Evolutionary conservation across 2,888 invertebrate species (phyloP).

Genomic region (Rotaria magnacalcarata): DNA sequence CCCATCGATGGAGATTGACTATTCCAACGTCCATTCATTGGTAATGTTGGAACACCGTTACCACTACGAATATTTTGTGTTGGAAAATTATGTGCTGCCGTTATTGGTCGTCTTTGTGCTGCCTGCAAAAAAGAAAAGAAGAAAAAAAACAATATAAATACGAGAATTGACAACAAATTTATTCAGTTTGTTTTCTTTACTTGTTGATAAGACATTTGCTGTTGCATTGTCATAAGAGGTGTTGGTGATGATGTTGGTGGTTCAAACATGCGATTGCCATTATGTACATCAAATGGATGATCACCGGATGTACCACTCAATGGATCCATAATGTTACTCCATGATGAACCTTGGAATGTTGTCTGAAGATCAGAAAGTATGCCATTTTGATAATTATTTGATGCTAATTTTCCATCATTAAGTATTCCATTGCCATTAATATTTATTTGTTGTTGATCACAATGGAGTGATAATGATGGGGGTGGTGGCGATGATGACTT

Average conservation of each 20-base stretch:
- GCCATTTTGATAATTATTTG: conserved; percentile 1
- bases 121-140: not conserved
- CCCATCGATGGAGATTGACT: not conserved
- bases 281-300: conserved; percentile 17
- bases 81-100: conserved; percentile 20
- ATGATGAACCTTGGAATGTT: not conserved
- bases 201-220: conserved; percentile 16
- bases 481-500: not conserved
- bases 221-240: conserved; percentile 14
- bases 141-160: not conserved
- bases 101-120: not conserved
- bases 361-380: conserved; percentile 4
- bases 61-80: not conserved
- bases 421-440: not conserved
- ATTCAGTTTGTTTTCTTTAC: not conserved
- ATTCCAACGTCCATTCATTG: conserved; percentile 7
- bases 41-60: not conserved
- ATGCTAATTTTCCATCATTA: conserved; percentile 3
- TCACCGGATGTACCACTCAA: not conserved
- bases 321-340: conserved; percentile 10
- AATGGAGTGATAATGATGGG: not conserved
- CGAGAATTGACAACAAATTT: no score
- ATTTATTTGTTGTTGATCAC: not conserved
- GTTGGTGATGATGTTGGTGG: not conserved
- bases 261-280: conserved; percentile 22